Percentiles rank a stretch among this genome's conserved stretches.
phyloP scores from a whole-genome alignment of 2,797 vertebrate species.

The Poecilia wingei region DNA sequence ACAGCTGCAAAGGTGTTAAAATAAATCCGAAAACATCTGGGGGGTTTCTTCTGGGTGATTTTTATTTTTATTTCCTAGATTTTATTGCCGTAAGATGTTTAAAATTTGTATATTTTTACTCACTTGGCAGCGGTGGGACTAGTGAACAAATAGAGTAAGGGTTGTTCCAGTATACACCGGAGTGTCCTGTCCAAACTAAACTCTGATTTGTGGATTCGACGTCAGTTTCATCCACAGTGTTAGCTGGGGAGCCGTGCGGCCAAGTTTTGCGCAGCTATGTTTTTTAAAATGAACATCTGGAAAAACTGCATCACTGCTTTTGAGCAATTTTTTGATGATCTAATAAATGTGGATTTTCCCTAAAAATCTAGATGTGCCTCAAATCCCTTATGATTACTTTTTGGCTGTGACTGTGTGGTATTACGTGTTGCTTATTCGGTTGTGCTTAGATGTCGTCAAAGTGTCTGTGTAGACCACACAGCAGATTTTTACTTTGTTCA shows the following conservation, averaged over 20 bases:
- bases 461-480: no score
- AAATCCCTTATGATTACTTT: not conserved
- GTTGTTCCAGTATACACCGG: not conserved
- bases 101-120: not conserved
- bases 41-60: constrained; percentile 13
- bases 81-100: not conserved
- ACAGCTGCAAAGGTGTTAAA: constrained; percentile 64
- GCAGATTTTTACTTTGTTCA: no score
- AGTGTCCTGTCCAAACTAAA: not conserved
- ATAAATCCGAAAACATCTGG: constrained; percentile 54
- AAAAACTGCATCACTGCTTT: not conserved
- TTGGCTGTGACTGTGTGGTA: no score
- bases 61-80: not conserved
- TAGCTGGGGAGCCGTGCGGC: no score
- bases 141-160: not conserved
- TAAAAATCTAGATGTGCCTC: not conserved
- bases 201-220: not conserved
- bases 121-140: not conserved
- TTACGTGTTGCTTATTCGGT: no score
- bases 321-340: not conserved
- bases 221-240: not conserved
- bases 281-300: not conserved
- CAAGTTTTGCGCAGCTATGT: no score
- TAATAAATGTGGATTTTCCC: not conserved
- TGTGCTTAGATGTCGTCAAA: no score